Evolutionary conservation across 2,113 vertebrate genomes (phyloP).

Genomic region (Eulemur rufifrons): DNA sequence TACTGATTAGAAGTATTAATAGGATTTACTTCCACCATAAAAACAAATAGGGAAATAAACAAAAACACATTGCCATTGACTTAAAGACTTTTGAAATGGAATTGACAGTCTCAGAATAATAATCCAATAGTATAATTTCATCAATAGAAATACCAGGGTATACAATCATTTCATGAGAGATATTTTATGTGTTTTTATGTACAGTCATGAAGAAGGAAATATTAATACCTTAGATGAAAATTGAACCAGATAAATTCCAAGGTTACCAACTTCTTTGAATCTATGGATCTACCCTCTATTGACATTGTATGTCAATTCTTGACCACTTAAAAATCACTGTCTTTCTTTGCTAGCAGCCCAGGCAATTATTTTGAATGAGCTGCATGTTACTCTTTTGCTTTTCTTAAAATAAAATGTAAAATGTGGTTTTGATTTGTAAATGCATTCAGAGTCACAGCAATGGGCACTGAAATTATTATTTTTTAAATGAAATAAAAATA

Average conservation of each 20-base stretch:
- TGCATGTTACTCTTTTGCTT: neutral
- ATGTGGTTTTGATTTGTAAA: conserved; percentile 68
- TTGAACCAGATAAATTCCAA: neutral
- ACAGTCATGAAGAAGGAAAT: neutral
- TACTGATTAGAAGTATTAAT: neutral
- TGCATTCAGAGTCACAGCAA: conserved; percentile 49
- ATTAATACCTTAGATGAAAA: neutral
- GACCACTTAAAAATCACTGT: neutral
- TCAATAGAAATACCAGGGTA: neutral
- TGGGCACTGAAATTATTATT: conserved; percentile 69
- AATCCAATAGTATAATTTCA: neutral
- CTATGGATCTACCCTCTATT: neutral
- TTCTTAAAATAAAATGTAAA: conserved; percentile 9
- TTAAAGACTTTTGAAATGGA: neutral
- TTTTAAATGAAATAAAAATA: conserved; percentile 76
- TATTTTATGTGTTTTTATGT: neutral
- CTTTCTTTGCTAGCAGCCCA: neutral
- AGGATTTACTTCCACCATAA: neutral
- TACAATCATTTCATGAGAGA: neutral
- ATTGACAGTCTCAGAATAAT: neutral
- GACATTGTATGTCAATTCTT: neutral
- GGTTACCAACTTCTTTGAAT: neutral
- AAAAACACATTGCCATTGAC: neutral
- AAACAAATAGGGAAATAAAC: neutral
- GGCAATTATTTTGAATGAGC: neutral